Evolutionary conservation across 2,113 vertebrate species (phyloP).

Genomic region (Hippocampus guttulatus): DNA sequence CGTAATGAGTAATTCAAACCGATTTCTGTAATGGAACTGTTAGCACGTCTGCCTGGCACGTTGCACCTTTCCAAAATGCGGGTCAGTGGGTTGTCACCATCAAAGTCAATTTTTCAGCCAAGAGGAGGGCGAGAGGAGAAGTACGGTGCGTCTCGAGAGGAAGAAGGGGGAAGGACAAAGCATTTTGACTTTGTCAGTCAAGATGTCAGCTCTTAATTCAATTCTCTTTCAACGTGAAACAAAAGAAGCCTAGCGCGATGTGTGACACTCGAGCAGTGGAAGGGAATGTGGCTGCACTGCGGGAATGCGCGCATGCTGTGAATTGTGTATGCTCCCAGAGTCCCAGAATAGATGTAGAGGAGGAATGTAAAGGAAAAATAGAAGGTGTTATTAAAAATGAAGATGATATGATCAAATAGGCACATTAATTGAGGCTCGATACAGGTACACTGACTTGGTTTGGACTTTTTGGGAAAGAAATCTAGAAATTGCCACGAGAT

Average conservation of each 20-base stretch:
- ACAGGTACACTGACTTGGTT: too few relatives aligned
- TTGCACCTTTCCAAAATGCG: too few relatives aligned
- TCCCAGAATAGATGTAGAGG: not conserved
- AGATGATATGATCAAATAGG: not conserved
- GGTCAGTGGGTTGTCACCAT: too few relatives aligned
- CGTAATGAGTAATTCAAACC: too few relatives aligned
- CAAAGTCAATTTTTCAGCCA: not conserved
- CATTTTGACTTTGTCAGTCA: not conserved
- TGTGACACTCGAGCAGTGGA: not conserved
- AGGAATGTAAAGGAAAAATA: not conserved
- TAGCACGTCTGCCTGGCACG: too few relatives aligned
- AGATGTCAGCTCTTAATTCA: not conserved
- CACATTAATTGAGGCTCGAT: too few relatives aligned
- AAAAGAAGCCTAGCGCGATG: not conserved
- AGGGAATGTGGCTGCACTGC: conserved; percentile 3
- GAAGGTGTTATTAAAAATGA: not conserved
- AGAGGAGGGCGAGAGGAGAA: not conserved
- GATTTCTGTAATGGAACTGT: too few relatives aligned
- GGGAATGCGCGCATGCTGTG: not conserved
- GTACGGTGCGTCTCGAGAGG: not conserved
- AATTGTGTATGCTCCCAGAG: conserved; percentile 15
- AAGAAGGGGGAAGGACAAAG: not conserved
- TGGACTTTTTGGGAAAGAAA: not conserved
- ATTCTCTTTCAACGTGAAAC: not conserved
- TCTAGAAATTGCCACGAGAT: not conserved